Base-by-base conservation (phyloP, 2,797 vertebrate species). In the Hirundo rustica region DNA sequence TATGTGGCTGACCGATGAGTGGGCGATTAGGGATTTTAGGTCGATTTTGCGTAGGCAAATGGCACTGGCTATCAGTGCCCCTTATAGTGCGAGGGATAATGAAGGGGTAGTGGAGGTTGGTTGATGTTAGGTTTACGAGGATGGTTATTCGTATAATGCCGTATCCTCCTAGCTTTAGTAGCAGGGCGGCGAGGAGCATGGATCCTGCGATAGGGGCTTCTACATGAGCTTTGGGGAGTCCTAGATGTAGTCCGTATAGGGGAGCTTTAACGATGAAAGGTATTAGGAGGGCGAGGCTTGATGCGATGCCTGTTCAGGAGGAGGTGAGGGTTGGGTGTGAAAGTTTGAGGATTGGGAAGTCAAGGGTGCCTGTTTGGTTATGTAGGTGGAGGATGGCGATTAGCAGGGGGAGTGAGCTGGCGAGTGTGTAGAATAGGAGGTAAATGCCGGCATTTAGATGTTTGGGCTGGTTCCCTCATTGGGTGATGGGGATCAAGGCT, bases 241-340 rank as follows among this genome's bases (percentile, higher is more conserved):
- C 70, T 2, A 81, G 13, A 4, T 70, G 78, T 0, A 81, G 7
- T 0, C 65, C 78, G 0, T 81, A 90, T 0, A 90, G 8, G 0
- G 74, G 74, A 0, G 61, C 42, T n/a, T 85, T 90, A 0, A 85
- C 74, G 4, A 89, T 82, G 0, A 82, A 82, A 0, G 73, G 51
- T 0, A 5, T 1, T 0, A 89, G 8, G 0, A 83, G 13, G 0
- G 73, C 58, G 0, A 23, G 0, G 2, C 11, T 4, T 0, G 13
- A 2, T 2, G 19, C 0, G 0, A 32, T 0, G 0, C 0, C 0
- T 0, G 77, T 4, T 55, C 77, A 81, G 0, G 62, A 40, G 0
- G 2, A 0, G 0, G 2, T 1, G 4, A n/a, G n/a, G n/a, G 5
- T 0, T 0, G 29, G n/a, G 1, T 18, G 16, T 0, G 3, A 1